Evolutionary conservation across 1,140 invertebrate species (phyloP), one percentile per base, ranked within the genome.

Genomic region (Drosophila nigrodunni): DNA sequence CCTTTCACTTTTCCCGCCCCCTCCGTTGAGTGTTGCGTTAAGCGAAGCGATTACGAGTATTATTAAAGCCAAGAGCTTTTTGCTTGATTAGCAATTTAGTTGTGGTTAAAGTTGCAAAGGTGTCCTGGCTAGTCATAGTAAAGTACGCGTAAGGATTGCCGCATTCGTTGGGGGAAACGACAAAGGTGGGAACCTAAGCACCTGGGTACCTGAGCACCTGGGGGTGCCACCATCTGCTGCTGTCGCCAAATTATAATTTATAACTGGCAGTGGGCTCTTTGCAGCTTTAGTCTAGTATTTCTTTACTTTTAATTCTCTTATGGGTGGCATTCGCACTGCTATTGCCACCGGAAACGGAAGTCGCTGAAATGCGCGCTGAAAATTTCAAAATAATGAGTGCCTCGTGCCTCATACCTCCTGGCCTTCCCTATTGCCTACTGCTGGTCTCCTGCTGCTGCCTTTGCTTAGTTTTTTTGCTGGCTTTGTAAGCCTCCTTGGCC

Each of bases 371-470:
- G 85, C 74, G 85, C 74, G 77, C 85, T 88, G 82, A 85, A 88
- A 88, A 88, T 89, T 89, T 88, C 85, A 88, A 88, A 89, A 88
- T 88, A 88, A 88, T 88, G 85, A 88, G 77, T 89, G 71, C 77
- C 74, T 59, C 50, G 50, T 68, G 59, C 61, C 67, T 44, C 57
- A 30, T 34, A 34, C 49, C 46, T 55, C 34, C 18, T 72, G 9
- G 35, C 41, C 18, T 21, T 34, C 25, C 43, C 46, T 35, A 37
- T 13, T 34, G 15, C 49, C 52, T n/a, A 18, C 60, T 55, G 61
- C 21, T 6, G 25, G 25, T 18, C 11, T 39, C n/a, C 11, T 44
- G 7, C 41, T 5, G 41, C 25, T 59, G 15, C 7, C 18, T 25
- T 10, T 37, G 25, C 25, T 15, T 21, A 18, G 3, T 7, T n/a